Conservation (phyloP, 2,113 vertebrate species). For the Neolamprologus sp. region DNA sequence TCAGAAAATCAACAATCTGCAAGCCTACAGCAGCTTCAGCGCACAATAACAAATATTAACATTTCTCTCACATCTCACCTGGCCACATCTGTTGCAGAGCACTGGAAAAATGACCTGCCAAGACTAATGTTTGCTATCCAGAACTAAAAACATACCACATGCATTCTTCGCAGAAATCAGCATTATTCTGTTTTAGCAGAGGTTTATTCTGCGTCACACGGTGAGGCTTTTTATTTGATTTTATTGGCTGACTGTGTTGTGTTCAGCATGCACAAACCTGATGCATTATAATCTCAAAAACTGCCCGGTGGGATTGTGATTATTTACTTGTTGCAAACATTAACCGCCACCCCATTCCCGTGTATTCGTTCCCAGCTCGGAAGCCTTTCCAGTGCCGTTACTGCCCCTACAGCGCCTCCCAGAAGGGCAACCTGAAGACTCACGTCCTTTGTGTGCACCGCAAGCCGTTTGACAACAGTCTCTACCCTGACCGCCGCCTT, state of each 20-base stretch:
- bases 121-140: neutral
- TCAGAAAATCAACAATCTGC: neutral
- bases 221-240: neutral
- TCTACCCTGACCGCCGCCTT: constrained; percentile 91
- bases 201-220: neutral
- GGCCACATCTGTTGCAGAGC: neutral
- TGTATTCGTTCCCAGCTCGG: constrained; percentile 69
- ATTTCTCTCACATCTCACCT: neutral
- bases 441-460: constrained; percentile 93
- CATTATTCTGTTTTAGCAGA: neutral
- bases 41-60: neutral
- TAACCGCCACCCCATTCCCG: neutral
- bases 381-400: constrained; percentile 92
- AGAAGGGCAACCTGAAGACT: constrained; percentile 96
- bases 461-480: constrained; percentile 95
- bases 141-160: neutral
- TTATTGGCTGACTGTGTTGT: neutral
- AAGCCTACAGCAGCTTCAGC: neutral
- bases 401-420: constrained; percentile 93
- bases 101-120: neutral
- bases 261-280: neutral
- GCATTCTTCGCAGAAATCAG: neutral
- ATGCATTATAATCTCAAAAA: neutral
- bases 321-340: neutral
- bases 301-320: neutral